Conservation (phyloP, 1,140 invertebrate species). For the Parasteatoda tepidariorum region DNA sequence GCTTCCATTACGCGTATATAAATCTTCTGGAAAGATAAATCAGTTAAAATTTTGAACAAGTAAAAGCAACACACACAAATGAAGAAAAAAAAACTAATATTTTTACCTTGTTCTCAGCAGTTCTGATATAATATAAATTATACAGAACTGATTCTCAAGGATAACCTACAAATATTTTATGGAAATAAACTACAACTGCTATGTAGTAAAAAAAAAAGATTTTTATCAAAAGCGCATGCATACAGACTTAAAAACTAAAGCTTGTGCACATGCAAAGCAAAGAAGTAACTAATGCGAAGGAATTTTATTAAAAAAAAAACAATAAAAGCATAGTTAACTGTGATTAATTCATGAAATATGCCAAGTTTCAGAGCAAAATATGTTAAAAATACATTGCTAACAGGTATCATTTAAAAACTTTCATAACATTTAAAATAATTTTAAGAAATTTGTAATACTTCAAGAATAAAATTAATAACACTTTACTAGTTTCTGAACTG, state of each 20-base stretch:
- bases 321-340: neutral
- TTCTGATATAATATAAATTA: constrained; percentile 22
- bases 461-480: too few relatives aligned
- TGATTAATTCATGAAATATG: too few relatives aligned
- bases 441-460: too few relatives aligned
- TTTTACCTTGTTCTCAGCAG: constrained; percentile 39
- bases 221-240: neutral
- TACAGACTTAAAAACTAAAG: neutral
- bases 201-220: constrained; percentile 23
- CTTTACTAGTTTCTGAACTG: too few relatives aligned
- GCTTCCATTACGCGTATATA: constrained; percentile 36
- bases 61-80: constrained; percentile 27
- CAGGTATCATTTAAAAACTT: too few relatives aligned
- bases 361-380: too few relatives aligned
- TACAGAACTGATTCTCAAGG: constrained; percentile 56
- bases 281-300: too few relatives aligned
- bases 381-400: too few relatives aligned
- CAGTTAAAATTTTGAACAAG: constrained; percentile 19
- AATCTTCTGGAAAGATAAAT: constrained; percentile 53
- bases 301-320: too few relatives aligned
- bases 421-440: too few relatives aligned
- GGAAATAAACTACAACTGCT: constrained; percentile 30
- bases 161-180: constrained; percentile 49
- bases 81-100: constrained; percentile 28
- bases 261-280: neutral